A percentile compares a stretch with the other conserved stretches of the same genome.
phyloP scores from a whole-genome alignment of 1,140 invertebrate genomes.

The Akabosia matsudoensis region DNA sequence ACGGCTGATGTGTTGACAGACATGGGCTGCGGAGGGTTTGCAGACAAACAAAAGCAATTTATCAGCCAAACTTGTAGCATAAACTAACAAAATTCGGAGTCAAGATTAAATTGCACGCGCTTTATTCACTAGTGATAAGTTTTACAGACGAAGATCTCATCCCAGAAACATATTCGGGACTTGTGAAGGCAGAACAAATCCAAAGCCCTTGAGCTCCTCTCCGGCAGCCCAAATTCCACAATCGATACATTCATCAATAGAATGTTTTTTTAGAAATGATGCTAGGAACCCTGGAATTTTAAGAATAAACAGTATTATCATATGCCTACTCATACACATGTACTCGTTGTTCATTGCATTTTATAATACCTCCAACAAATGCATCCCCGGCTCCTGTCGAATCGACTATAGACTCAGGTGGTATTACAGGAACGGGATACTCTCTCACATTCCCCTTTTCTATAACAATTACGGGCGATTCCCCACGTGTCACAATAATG shows the following conservation, averaged over 20 bases:
- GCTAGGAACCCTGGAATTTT: slow-evolving; percentile 15
- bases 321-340: not conserved
- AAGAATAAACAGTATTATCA: too few species aligned
- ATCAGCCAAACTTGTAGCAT: slow-evolving; percentile 39
- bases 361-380: not conserved
- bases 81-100: not conserved
- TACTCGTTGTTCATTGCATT: not conserved
- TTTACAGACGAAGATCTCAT: too few species aligned
- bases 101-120: not conserved
- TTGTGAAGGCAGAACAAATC: not conserved
- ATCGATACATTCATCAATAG: not conserved
- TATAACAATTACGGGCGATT: not conserved
- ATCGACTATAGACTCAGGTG: not conserved
- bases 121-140: too few species aligned
- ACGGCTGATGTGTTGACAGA: slow-evolving; percentile 44
- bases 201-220: not conserved
- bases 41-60: slow-evolving; percentile 43
- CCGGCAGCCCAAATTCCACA: not conserved
- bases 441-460: not conserved
- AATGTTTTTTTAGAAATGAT: not conserved
- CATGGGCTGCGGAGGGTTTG: slow-evolving; percentile 44
- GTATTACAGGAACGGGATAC: not conserved
- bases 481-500: not conserved
- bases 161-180: not conserved
- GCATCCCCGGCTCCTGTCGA: not conserved